Evolutionary conservation across 2,113 vertebrate genomes (phyloP).

Genomic region (Hypanus sabinus): DNA sequence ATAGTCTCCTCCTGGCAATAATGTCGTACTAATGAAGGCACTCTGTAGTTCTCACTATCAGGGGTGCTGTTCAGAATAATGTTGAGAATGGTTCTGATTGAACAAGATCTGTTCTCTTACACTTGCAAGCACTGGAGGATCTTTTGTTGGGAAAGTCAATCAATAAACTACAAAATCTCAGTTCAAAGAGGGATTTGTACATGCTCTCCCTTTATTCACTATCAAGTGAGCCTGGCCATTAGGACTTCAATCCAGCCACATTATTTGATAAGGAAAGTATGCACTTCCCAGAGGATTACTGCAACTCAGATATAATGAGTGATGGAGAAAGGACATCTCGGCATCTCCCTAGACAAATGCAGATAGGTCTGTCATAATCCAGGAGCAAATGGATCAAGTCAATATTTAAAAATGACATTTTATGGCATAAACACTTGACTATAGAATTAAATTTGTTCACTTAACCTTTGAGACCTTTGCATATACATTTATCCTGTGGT

Average conservation of each 20-base stretch:
- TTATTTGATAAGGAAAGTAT: not conserved
- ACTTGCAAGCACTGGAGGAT: not conserved
- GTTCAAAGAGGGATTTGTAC: not conserved
- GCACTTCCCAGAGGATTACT: not conserved
- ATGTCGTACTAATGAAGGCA: not conserved
- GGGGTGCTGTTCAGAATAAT: not conserved
- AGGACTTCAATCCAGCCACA: slow-evolving; percentile 1
- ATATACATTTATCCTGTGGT: not conserved
- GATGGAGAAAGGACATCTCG: not conserved
- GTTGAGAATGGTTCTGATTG: not conserved
- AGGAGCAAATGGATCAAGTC: not conserved
- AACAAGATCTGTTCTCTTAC: not conserved
- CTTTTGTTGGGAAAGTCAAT: not conserved
- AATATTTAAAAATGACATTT: not conserved
- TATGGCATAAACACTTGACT: not conserved
- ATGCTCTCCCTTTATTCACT: not conserved
- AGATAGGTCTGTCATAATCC: not conserved
- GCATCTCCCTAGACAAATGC: not conserved
- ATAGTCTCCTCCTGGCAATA: not conserved
- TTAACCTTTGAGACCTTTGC: not conserved
- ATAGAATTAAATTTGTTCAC: slow-evolving; percentile 7
- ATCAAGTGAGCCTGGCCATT: not conserved
- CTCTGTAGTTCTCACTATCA: not conserved
- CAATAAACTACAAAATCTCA: not conserved
- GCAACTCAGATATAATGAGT: not conserved